Conservation (phyloP, 2,888 invertebrate species). For the Lymantria monacha region DNA sequence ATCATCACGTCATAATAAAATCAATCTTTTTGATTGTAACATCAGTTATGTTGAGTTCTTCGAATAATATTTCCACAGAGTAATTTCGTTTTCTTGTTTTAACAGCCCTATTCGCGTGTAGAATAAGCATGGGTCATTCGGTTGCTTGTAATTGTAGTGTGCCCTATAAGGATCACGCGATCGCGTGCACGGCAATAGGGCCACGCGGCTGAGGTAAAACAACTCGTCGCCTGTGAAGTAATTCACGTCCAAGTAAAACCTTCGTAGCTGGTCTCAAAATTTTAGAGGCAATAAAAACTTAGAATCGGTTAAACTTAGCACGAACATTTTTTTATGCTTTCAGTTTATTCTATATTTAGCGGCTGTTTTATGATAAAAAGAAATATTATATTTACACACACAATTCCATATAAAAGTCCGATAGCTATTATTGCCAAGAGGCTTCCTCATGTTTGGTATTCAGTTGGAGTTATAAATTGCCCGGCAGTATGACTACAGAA, state of each 20-base stretch:
- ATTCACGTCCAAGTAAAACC: slow-evolving; percentile 28
- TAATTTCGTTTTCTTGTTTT: slow-evolving; percentile 51
- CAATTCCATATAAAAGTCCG: no score
- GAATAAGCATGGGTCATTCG: slow-evolving; percentile 61
- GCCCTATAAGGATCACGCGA: slow-evolving; percentile 66
- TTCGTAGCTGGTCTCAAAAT: slow-evolving; percentile 18
- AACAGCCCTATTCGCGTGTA: slow-evolving; percentile 63
- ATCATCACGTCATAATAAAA: slow-evolving; percentile 36
- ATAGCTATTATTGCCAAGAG: no score
- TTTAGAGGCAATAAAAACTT: slow-evolving; percentile 26
- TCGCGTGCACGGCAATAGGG: slow-evolving; percentile 51
- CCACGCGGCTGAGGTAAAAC: slow-evolving; percentile 11
- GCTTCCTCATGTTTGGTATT: no score
- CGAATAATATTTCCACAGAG: slow-evolving; percentile 43
- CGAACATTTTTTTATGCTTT: background rate
- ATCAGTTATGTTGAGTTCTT: slow-evolving; percentile 31
- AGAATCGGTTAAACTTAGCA: background rate
- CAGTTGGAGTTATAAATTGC: no score
- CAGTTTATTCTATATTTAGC: no score
- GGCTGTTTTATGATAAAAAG: no score
- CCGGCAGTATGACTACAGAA: no score
- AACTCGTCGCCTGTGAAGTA: slow-evolving; percentile 14
- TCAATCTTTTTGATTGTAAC: slow-evolving; percentile 32
- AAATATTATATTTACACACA: no score
- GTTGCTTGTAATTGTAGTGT: slow-evolving; percentile 62